Evolutionary conservation across 2,888 invertebrate genomes (phyloP).

Genomic region (Platycheirus rosarum): DNA sequence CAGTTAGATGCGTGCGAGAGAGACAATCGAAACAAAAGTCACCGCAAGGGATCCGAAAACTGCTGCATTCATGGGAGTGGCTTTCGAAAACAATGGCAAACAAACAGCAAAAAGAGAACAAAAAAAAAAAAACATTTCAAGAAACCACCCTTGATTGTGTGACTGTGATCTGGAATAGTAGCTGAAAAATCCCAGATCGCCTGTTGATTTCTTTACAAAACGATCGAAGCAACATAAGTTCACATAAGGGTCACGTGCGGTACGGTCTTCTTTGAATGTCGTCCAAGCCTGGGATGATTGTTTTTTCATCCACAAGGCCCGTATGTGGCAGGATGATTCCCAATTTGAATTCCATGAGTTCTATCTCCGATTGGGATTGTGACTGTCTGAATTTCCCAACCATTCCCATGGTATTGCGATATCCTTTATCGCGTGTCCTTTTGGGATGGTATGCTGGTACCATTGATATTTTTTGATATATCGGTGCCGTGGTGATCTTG

Average conservation of each 20-base stretch:
- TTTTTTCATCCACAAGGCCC: conserved; percentile 27
- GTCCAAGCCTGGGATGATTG: conserved; percentile 37
- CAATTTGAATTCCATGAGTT: conserved; percentile 65
- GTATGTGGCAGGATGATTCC: conserved; percentile 60
- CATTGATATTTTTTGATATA: conserved; percentile 42
- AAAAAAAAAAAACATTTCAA: conserved; percentile 3
- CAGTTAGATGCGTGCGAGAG: conserved; percentile 51
- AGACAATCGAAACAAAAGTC: conserved; percentile 28
- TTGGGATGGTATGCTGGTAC: conserved; percentile 68
- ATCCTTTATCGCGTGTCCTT: conserved; percentile 73
- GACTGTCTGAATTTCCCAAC: conserved; percentile 4
- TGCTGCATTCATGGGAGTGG: conserved; percentile 56
- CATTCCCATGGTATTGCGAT: conserved; percentile 49
- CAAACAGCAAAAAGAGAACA: too few relatives aligned
- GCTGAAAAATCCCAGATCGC: conserved; percentile 61
- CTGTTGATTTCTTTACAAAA: conserved; percentile 69
- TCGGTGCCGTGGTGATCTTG: conserved; percentile 41
- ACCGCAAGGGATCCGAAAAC: conserved; percentile 55
- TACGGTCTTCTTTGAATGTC: conserved; percentile 41
- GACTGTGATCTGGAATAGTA: conserved; percentile 30
- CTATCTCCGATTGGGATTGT: conserved; percentile 58
- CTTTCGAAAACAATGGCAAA: conserved; percentile 22
- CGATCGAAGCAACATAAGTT: conserved; percentile 75
- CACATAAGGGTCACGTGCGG: conserved; percentile 79
- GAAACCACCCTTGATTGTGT: conserved; percentile 52